phyloP scores from a whole-genome alignment of 1,140 invertebrate species.

The Acyrthosiphon pisum region DNA sequence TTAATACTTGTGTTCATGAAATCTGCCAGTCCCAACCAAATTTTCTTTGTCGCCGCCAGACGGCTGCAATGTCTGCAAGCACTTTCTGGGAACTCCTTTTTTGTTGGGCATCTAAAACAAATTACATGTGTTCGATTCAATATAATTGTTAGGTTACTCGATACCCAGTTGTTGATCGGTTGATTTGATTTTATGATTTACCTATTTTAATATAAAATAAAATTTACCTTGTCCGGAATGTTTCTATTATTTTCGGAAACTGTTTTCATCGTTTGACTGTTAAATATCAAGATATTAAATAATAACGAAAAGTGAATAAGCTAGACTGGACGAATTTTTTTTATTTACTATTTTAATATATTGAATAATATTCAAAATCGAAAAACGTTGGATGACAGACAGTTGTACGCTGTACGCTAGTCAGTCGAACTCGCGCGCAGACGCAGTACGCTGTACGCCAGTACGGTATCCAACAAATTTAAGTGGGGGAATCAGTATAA shows the following conservation, averaged over 20 bases:
- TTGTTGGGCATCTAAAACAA: conserved; percentile 4
- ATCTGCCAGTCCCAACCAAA: conserved; percentile 59
- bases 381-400: not conserved
- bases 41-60: conserved; percentile 61
- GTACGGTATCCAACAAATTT: not conserved
- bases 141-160: not conserved
- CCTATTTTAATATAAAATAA: not conserved
- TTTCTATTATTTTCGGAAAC: conserved; percentile 28
- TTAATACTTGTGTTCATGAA: not conserved
- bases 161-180: too few relatives aligned
- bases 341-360: not conserved
- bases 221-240: conserved; percentile 18
- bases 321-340: not conserved
- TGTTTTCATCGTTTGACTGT: conserved; percentile 27
- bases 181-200: not conserved
- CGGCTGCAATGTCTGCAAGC: conserved; percentile 59
- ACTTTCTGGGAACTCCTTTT: conserved; percentile 58
- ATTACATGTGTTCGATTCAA: not conserved
- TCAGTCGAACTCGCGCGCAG: too few relatives aligned
- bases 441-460: too few relatives aligned
- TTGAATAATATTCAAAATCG: not conserved
- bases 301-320: too few relatives aligned
- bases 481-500: not conserved
- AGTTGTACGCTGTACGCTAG: too few relatives aligned
- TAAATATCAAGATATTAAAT: not conserved